Evolutionary conservation across 2,888 invertebrate genomes (phyloP).

Genomic region (Ditylenchus weischeri): DNA sequence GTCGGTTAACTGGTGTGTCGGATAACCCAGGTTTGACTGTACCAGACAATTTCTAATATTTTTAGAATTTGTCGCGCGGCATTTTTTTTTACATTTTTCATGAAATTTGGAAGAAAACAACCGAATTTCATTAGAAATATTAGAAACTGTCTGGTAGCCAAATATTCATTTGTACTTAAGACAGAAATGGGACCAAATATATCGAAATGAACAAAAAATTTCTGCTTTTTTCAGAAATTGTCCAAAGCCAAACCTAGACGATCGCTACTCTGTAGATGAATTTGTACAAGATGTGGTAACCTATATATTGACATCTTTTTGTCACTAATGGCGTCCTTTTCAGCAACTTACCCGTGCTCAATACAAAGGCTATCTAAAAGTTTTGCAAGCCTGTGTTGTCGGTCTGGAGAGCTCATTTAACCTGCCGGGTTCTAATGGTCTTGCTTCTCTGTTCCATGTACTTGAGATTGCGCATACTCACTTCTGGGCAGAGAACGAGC

Average conservation of each 20-base stretch:
- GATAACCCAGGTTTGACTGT: too few relatives aligned
- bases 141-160: too few relatives aligned
- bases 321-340: constrained; percentile 41
- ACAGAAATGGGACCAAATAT: too few relatives aligned
- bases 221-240: constrained; percentile 1
- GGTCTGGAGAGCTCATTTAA: constrained; percentile 47
- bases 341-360: constrained; percentile 83
- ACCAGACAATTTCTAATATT: too few relatives aligned
- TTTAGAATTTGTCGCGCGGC: too few relatives aligned
- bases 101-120: too few relatives aligned
- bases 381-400: constrained; percentile 73
- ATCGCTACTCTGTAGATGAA: constrained; percentile 84
- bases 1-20: too few relatives aligned
- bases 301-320: background rate
- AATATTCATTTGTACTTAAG: too few relatives aligned
- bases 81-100: too few relatives aligned
- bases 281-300: constrained; percentile 94
- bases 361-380: constrained; percentile 93
- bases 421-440: constrained; percentile 82
- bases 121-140: too few relatives aligned
- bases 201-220: too few relatives aligned
- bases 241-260: constrained; percentile 80
- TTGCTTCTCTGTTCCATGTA: constrained; percentile 88
- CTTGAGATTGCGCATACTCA: constrained; percentile 98
- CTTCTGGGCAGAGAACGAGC: constrained; percentile 68